A percentile compares a stretch with the other conserved stretches of the same genome.
These are phyloP conservation scores for Trachelus iudaicus DNA, from an alignment of 2,888 invertebrate species.

Conservation along the genomic window DNA sequence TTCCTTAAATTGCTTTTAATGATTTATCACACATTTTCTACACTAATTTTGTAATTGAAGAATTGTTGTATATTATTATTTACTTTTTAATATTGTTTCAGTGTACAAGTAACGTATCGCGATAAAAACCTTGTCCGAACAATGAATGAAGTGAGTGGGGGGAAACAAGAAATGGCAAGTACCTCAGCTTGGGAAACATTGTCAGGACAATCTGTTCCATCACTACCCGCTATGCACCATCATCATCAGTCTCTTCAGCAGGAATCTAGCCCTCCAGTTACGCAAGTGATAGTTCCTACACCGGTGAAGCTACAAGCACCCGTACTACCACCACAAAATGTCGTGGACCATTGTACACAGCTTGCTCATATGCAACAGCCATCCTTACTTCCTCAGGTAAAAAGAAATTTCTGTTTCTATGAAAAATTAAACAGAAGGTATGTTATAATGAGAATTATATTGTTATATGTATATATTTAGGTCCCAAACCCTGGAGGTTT, in stretches of 20 bases:
- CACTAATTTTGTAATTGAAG: neutral
- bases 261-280: slow-evolving; percentile 49
- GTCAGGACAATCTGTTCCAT: slow-evolving; percentile 49
- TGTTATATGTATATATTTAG: neutral
- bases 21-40: neutral
- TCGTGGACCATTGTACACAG: slow-evolving; percentile 50
- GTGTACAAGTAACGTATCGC: slow-evolving; percentile 3
- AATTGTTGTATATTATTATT: neutral
- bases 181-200: slow-evolving; percentile 65
- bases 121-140: slow-evolving; percentile 24
- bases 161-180: slow-evolving; percentile 63
- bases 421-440: too few relatives aligned
- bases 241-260: slow-evolving; percentile 55
- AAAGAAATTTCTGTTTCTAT: neutral
- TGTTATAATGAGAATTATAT: too few relatives aligned
- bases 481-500: slow-evolving; percentile 34
- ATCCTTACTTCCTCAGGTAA: slow-evolving; percentile 50
- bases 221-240: slow-evolving; percentile 49
- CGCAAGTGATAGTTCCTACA: slow-evolving; percentile 64
- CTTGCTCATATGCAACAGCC: slow-evolving; percentile 62
- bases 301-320: slow-evolving; percentile 64
- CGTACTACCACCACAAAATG: slow-evolving; percentile 53
- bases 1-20: neutral
- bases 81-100: slow-evolving; percentile 3
- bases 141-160: slow-evolving; percentile 66